Conservation (phyloP, 2,797 vertebrate genomes). For the Rallus crepitans region DNA sequence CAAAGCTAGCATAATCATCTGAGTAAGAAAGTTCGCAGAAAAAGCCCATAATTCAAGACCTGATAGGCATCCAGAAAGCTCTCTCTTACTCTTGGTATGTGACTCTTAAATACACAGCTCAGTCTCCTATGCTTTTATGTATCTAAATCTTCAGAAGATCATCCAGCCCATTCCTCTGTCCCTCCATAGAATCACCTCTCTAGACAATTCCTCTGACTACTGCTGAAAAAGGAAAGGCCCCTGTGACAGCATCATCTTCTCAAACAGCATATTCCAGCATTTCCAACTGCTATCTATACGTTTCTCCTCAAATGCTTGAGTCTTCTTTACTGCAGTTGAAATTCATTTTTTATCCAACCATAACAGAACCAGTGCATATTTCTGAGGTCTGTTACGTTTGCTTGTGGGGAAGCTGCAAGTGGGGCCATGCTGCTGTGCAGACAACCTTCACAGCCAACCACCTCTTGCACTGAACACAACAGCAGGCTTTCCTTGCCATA, state of each 20-base stretch:
- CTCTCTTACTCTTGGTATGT: rapidly evolving
- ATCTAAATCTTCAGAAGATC: background rate
- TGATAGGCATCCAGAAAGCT: background rate
- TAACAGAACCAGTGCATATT: background rate
- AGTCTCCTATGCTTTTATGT: background rate
- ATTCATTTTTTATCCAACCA: background rate
- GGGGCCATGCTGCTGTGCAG: background rate
- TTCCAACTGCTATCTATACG: background rate
- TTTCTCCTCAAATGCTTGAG: background rate
- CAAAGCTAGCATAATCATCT: background rate
- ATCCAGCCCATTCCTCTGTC: background rate
- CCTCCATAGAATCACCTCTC: background rate
- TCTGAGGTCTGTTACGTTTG: background rate
- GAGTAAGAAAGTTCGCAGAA: background rate
- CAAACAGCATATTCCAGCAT: background rate
- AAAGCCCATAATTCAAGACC: background rate
- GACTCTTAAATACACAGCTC: background rate
- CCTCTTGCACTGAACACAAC: background rate
- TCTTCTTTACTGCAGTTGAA: background rate
- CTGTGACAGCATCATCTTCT: background rate
- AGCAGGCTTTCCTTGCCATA: background rate
- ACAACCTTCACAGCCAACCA: background rate
- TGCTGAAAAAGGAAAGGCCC: background rate
- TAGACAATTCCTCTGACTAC: background rate
- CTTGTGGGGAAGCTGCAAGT: background rate